phyloP scores from a whole-genome alignment of 2,113 vertebrate species.

The Chauna torquata region DNA sequence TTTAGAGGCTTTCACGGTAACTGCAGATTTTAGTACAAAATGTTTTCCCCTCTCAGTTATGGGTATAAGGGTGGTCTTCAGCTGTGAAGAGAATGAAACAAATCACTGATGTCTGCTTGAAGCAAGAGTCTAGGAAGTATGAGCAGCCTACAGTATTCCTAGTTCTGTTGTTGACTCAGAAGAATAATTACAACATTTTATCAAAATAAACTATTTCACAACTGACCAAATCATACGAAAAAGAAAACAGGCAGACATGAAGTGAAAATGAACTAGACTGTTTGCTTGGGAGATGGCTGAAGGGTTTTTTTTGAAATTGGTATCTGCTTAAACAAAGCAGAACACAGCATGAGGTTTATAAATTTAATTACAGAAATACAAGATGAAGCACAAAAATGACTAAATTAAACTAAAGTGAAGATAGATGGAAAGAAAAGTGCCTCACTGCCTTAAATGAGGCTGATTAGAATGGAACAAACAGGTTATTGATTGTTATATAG shows the following conservation, averaged over 20 bases:
- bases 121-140: background rate
- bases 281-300: background rate
- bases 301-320: background rate
- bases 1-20: background rate
- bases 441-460: conserved; percentile 18
- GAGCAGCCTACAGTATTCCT: background rate
- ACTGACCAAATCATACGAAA: background rate
- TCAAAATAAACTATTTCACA: background rate
- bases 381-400: conserved; percentile 10
- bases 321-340: conserved; percentile 23
- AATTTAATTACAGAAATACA: conserved; percentile 40
- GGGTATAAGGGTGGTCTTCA: background rate
- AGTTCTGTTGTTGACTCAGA: background rate
- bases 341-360: background rate
- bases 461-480: conserved; percentile 31
- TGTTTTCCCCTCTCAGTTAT: background rate
- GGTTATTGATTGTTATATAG: background rate
- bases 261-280: background rate
- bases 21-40: background rate
- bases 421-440: conserved; percentile 12
- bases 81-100: background rate
- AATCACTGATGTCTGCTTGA: background rate
- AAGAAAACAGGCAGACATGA: background rate
- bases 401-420: conserved; percentile 39
- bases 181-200: background rate